A percentile compares a stretch with the other conserved stretches of the same genome.
Evolutionary conservation across 2,888 invertebrate genomes (phyloP).

Genomic region (Tetragnatha montana): DNA sequence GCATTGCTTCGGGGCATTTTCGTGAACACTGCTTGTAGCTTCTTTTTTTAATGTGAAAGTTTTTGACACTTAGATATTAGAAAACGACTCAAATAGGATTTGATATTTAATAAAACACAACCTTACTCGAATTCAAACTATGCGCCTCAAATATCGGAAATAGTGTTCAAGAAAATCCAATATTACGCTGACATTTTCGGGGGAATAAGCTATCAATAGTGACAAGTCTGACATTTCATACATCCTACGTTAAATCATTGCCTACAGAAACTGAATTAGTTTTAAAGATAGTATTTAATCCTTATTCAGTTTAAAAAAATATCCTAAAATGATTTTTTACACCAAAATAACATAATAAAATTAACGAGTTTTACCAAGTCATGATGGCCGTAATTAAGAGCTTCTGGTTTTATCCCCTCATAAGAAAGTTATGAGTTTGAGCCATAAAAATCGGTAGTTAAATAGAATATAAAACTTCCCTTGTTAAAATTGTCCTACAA

Average conservation of each 20-base stretch:
- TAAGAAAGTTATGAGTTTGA: neutral
- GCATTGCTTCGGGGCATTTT: too few relatives aligned
- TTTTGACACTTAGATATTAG: too few relatives aligned
- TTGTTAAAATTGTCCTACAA: too few relatives aligned
- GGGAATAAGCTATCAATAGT: neutral
- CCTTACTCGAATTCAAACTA: neutral
- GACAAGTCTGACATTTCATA: neutral
- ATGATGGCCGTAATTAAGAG: neutral
- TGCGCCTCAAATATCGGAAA: neutral
- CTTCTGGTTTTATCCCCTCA: neutral
- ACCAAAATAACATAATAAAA: neutral
- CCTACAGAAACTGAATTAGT: neutral
- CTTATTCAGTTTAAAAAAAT: neutral
- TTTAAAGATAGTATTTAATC: neutral
- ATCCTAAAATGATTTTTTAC: neutral
- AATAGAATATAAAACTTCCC: neutral
- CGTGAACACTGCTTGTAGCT: too few relatives aligned
- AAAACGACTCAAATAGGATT: too few relatives aligned
- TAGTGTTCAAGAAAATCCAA: neutral
- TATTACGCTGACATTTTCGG: neutral
- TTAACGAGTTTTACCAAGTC: constrained; percentile 12
- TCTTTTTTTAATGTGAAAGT: too few relatives aligned
- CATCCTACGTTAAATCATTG: neutral
- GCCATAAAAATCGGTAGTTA: neutral
- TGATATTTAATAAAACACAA: too few relatives aligned